Base-by-base conservation (phyloP, 1,140 invertebrate species). In the Lamellibrachia luymesi region DNA sequence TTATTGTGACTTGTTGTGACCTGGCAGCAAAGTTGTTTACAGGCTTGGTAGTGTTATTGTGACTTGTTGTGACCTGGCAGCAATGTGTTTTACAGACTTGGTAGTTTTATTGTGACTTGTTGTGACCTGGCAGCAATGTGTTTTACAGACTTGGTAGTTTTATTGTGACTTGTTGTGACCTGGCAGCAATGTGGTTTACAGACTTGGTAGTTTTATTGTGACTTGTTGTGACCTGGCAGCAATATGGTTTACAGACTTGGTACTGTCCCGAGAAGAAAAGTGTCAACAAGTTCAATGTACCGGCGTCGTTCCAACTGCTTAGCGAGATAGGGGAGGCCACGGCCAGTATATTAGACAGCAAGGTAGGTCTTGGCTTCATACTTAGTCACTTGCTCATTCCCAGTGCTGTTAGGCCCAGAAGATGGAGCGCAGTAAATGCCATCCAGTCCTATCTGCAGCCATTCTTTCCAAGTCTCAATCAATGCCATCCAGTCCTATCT, bases 201-300 rank as follows among this genome's bases (percentile, higher is more conserved):
- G 98, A 98, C 97, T 96, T 95, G 95, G 93, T 99, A 98, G 38
- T 38, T 38, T 38, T 38, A 38, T 38, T 38, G 38, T 90, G 25
- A 93, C 50, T 51, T 13, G 50, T 93, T 49, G 56, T 92, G 51
- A 91, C n/a, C 4, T 92, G 38, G 1, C 51, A 92, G 64, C 27
- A 90, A 51, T 94, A 92, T 94, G 93, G 93, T 92, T 95, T 95
- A 50, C 96, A 98, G 98, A 98, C 97, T 96, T 95, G 95, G 93
- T 99, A 98, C 97, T 99, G 98, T 97, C 98, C 98, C 89, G 99
- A 99, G 96, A 98, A 98, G 95, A 98, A 98, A 95, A 98, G 97
- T 93, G 94, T 94, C 17, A 98, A 99, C 93, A 98, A 98, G 96
- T 98, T 98, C 96, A 98, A 98, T 94, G 96, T 99, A 92, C 98